phyloP scores from a whole-genome alignment of 2,888 invertebrate species.

The Agrochola circellaris region DNA sequence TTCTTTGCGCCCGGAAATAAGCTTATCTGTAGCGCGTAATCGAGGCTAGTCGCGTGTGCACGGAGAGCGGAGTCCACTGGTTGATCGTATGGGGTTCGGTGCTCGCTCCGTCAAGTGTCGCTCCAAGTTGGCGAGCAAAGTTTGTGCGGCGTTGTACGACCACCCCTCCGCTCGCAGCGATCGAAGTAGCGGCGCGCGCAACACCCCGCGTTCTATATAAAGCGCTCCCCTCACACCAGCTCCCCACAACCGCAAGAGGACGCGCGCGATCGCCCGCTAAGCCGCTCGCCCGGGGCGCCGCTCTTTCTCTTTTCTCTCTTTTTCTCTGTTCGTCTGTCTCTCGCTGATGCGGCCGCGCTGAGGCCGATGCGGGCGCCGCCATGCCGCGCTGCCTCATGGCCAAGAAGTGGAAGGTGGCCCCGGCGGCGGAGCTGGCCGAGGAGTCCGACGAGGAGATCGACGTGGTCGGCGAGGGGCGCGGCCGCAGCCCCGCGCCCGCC shows the following conservation, averaged over 20 bases:
- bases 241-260: constrained; percentile 91
- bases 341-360: constrained; percentile 89
- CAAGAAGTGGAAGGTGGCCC: constrained; percentile 97
- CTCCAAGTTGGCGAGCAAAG: constrained; percentile 84
- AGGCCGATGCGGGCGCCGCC: constrained; percentile 91
- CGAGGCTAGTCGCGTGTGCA: constrained; percentile 62
- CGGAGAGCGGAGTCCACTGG: constrained; percentile 79
- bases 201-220: constrained; percentile 86
- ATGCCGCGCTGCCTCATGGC: constrained; percentile 99
- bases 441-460: constrained; percentile 95
- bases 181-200: constrained; percentile 87
- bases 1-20: constrained; percentile 36
- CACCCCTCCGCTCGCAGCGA: constrained; percentile 81
- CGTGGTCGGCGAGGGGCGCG: constrained; percentile 95
- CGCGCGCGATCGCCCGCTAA: constrained; percentile 88
- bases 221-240: constrained; percentile 81
- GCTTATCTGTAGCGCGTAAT: constrained; percentile 48
- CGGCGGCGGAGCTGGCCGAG: constrained; percentile 91
- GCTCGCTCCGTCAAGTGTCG: constrained; percentile 79
- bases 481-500: constrained; percentile 89
- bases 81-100: constrained; percentile 79
- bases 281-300: constrained; percentile 90
- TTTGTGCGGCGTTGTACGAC: constrained; percentile 79
- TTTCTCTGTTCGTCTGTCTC: constrained; percentile 90
- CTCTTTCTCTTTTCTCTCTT: constrained; percentile 90